Evolutionary conservation across 2,113 vertebrate species (phyloP).

Genomic region (Gambusia holbrooki): DNA sequence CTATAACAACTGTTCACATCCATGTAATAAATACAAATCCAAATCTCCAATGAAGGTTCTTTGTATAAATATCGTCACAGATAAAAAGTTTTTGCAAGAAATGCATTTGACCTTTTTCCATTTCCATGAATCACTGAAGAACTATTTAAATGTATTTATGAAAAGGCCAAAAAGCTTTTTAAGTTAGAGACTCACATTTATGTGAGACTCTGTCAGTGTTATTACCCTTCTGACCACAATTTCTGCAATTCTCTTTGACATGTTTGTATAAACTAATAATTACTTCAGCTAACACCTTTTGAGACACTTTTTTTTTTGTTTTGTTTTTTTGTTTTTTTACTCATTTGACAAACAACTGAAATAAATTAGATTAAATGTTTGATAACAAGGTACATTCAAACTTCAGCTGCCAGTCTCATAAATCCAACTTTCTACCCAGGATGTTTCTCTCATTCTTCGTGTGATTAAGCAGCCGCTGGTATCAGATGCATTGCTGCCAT

Average conservation of each 20-base stretch:
- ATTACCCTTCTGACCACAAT: too few relatives aligned
- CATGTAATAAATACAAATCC: not conserved
- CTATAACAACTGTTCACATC: not conserved
- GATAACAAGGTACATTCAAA: not conserved
- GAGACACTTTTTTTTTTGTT: not conserved
- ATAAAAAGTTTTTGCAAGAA: not conserved
- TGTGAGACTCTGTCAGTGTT: too few relatives aligned
- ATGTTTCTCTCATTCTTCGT: not conserved
- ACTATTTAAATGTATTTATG: not conserved
- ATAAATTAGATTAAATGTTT: not conserved
- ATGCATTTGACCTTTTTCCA: not conserved
- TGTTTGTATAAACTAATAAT: too few relatives aligned
- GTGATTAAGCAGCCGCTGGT: not conserved
- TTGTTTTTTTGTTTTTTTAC: not conserved
- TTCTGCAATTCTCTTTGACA: too few relatives aligned
- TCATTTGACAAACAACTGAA: not conserved
- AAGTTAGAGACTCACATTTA: too few relatives aligned
- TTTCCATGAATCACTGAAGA: not conserved
- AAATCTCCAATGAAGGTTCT: not conserved
- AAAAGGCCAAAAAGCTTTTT: too few relatives aligned
- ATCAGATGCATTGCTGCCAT: not conserved
- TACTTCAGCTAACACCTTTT: not conserved
- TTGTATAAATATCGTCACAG: not conserved
- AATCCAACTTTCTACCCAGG: not conserved
- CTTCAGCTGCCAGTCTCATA: not conserved